phyloP scores from a whole-genome alignment of 2,888 invertebrate species.

The Cantharis flavilabris region DNA sequence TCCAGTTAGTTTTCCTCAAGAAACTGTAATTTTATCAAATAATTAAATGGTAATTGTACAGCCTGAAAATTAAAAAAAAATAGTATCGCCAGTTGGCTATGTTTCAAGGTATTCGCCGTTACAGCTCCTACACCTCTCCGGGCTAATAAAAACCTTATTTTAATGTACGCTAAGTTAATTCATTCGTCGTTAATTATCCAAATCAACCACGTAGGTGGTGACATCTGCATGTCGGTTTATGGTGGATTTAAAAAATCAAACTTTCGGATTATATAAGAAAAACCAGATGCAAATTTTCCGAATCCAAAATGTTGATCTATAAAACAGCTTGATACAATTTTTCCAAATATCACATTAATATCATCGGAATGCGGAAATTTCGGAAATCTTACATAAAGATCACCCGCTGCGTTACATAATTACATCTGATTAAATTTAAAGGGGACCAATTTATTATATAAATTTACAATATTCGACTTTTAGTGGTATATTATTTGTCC shows the following conservation, averaged over 20 bases:
- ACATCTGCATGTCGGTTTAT: neutral
- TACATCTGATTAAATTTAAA: neutral
- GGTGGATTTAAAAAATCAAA: too few species aligned
- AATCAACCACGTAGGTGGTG: neutral
- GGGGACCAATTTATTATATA: neutral
- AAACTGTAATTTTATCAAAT: too few species aligned
- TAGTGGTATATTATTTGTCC: neutral
- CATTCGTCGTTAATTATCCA: neutral
- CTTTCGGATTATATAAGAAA: too few species aligned
- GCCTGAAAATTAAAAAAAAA: too few species aligned
- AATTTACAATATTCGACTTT: neutral
- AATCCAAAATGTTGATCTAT: neutral
- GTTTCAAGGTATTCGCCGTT: neutral
- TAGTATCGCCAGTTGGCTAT: neutral
- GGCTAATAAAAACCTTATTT: neutral
- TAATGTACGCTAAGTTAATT: neutral
- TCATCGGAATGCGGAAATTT: neutral
- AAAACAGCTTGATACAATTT: neutral
- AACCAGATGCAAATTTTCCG: neutral
- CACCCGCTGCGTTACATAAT: neutral
- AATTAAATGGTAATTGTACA: too few species aligned
- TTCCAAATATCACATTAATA: neutral
- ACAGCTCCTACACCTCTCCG: neutral
- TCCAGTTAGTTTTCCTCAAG: too few species aligned
- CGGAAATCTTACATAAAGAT: neutral